These are phyloP conservation scores for Spinibarbus caldwelli DNA, from an alignment of 2,797 vertebrate species.

Conservation along the genomic window DNA sequence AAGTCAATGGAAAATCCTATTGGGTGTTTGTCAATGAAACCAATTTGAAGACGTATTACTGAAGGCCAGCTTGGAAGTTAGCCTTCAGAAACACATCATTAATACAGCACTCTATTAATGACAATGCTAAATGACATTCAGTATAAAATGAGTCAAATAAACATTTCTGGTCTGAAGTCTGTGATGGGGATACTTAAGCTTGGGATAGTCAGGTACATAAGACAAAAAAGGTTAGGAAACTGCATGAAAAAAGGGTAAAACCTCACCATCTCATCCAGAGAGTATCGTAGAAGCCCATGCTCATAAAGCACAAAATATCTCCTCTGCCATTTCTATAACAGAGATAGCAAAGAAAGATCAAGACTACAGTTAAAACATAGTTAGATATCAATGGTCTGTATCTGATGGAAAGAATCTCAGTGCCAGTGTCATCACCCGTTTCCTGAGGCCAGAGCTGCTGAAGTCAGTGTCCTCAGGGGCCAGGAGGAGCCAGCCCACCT, in stretches of 20 bases:
- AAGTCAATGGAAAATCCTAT: not conserved
- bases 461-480: conserved; percentile 45
- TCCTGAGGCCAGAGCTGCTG: conserved; percentile 21
- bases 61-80: not conserved
- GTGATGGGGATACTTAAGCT: conserved; percentile 26
- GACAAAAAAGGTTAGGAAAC: not conserved
- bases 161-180: not conserved
- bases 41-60: not conserved
- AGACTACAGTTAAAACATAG: not conserved
- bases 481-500: conserved; percentile 54
- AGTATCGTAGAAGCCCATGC: conserved; percentile 91
- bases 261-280: conserved; percentile 95
- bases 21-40: not conserved
- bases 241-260: not conserved
- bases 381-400: not conserved
- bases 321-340: conserved; percentile 94
- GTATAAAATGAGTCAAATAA: not conserved
- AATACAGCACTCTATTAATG: not conserved
- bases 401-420: not conserved
- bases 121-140: not conserved
- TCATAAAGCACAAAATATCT: conserved; percentile 97
- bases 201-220: conserved; percentile 25
- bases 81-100: not conserved
- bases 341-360: not conserved
- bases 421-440: conserved; percentile 25